Conservation (phyloP, 2,113 vertebrate species). For the Pogonocichla stellata region DNA sequence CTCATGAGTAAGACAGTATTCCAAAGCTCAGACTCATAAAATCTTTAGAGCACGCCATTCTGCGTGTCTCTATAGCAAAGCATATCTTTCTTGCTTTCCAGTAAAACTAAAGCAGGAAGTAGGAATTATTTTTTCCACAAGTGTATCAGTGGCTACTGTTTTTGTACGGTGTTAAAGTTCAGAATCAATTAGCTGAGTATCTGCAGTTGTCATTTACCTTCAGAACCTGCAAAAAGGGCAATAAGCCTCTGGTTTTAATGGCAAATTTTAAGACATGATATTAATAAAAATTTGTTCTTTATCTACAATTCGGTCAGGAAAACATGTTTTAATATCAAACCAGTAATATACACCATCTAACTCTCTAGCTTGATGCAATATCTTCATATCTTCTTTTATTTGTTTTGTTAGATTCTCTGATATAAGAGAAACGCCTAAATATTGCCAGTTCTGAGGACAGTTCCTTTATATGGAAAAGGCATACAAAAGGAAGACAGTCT, state of each 20-base stretch:
- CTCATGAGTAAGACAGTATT: background rate
- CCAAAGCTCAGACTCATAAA: conserved; percentile 47
- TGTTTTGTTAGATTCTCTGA: background rate
- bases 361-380: background rate
- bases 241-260: background rate
- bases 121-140: background rate
- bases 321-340: background rate
- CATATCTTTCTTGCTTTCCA: background rate
- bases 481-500: background rate
- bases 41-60: background rate
- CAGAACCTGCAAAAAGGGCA: background rate
- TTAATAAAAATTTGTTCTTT: background rate
- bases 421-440: background rate
- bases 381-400: background rate
- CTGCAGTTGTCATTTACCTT: background rate
- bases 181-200: background rate
- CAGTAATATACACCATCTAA: background rate
- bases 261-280: background rate
- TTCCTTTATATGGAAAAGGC: background rate
- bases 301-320: background rate
- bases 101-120: background rate
- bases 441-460: background rate
- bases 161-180: background rate
- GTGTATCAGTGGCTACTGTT: background rate
- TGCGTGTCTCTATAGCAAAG: background rate